Evolutionary conservation across 2,888 invertebrate genomes (phyloP).

Genomic region (Ophion ventricosus): DNA sequence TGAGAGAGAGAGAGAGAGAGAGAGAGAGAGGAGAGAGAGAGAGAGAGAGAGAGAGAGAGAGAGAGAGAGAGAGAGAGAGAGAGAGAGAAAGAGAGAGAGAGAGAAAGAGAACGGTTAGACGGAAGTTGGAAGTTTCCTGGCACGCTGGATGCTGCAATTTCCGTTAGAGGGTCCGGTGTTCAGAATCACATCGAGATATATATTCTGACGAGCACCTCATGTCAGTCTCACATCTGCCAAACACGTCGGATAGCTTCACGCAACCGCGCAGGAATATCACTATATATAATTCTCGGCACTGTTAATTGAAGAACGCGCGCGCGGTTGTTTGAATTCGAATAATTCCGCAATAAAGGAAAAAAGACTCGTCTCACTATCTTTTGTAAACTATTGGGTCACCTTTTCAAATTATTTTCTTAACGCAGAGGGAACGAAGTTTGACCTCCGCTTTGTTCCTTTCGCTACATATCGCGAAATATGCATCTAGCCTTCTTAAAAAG

Average conservation of each 20-base stretch:
- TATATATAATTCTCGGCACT: background rate
- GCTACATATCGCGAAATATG: background rate
- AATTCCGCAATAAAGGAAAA: background rate
- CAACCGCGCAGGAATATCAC: constrained; percentile 4
- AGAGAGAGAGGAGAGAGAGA: background rate
- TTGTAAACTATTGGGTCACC: background rate
- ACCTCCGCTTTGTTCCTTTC: no score
- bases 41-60: no score
- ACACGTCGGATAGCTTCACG: background rate
- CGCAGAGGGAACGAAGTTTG: background rate
- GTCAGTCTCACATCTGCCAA: background rate
- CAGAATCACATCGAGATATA: constrained; percentile 8
- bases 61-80: background rate
- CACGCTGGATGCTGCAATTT: constrained; percentile 26
- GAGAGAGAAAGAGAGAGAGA: no score
- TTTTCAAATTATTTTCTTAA: background rate
- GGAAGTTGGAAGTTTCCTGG: constrained; percentile 29
- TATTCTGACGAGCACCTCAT: background rate
- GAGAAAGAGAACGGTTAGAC: constrained; percentile 5
- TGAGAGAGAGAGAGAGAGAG: background rate
- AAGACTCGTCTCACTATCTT: background rate
- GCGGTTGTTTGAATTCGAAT: background rate
- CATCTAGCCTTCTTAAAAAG: no score
- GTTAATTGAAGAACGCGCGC: background rate
- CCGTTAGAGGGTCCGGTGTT: constrained; percentile 2